Percentiles rank a stretch among this genome's conserved stretches.
These are phyloP conservation scores for Gallinago jamesoni DNA, from an alignment of 2,113 vertebrate species.

Conservation along the genomic window DNA sequence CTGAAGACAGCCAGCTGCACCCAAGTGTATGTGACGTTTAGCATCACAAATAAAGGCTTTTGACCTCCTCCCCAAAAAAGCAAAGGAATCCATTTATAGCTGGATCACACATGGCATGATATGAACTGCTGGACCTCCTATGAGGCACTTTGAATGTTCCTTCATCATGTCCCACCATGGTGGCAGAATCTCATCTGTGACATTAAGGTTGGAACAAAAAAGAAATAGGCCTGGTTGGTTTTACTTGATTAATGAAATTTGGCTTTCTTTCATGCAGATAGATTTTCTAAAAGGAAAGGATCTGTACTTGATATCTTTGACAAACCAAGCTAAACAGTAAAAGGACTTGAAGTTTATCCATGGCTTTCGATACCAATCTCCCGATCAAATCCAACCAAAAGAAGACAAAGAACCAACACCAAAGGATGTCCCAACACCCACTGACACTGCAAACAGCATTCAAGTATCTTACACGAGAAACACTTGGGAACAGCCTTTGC, in stretches of 20 bases:
- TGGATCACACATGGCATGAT: background rate
- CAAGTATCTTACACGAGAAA: conserved; percentile 88
- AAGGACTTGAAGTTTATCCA: conserved; percentile 39
- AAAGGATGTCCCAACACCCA: conserved; percentile 34
- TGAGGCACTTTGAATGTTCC: background rate
- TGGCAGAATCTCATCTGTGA: background rate
- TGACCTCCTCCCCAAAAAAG: background rate
- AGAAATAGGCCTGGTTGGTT: background rate
- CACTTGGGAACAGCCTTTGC: conserved; percentile 84
- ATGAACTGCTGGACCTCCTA: background rate
- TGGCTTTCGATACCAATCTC: conserved; percentile 28
- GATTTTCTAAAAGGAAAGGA: background rate
- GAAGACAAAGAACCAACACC: conserved; percentile 59
- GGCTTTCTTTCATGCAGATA: background rate
- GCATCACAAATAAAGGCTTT: background rate
- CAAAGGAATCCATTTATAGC: background rate
- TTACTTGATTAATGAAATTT: background rate
- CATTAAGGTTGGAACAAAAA: background rate
- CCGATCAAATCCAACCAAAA: conserved; percentile 16
- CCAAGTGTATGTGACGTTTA: background rate
- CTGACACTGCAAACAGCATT: conserved; percentile 44
- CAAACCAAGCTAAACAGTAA: background rate
- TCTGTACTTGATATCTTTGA: background rate
- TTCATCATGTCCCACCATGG: background rate
- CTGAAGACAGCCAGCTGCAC: conserved; percentile 23